Percentiles rank a stretch among this genome's conserved stretches.
Evolutionary conservation across 2,113 vertebrate genomes (phyloP).

Genomic region (Megalops atlanticus): DNA sequence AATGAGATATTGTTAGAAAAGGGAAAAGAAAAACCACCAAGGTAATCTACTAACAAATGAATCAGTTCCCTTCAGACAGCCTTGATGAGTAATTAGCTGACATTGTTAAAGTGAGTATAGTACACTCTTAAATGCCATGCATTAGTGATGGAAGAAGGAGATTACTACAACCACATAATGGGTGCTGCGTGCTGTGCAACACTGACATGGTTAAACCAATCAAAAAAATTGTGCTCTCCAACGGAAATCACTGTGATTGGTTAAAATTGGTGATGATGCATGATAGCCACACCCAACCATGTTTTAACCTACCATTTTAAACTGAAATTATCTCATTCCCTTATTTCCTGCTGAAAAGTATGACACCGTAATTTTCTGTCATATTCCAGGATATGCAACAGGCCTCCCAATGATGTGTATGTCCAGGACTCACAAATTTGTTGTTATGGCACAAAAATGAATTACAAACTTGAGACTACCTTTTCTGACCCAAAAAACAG

Average conservation of each 20-base stretch:
- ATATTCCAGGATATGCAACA: background rate
- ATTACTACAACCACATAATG: background rate
- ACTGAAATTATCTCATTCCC: slow-evolving; percentile 14
- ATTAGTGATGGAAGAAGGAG: background rate
- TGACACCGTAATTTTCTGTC: background rate
- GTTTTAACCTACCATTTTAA: background rate
- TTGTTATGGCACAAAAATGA: no score
- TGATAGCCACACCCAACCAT: background rate
- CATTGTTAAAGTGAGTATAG: slow-evolving; percentile 28
- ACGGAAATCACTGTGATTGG: background rate
- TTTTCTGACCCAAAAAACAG: no score
- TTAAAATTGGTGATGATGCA: background rate
- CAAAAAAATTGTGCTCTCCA: background rate
- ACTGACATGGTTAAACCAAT: background rate
- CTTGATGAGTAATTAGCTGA: slow-evolving; percentile 32
- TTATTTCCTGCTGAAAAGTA: slow-evolving; percentile 6
- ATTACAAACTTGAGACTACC: no score
- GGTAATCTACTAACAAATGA: no score
- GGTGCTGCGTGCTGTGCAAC: background rate
- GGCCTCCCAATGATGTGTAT: no score
- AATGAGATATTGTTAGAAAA: background rate
- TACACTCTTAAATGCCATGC: background rate
- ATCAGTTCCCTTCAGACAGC: slow-evolving; percentile 5
- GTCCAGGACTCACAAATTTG: no score
- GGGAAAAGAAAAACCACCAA: slow-evolving; percentile 6